Evolutionary conservation across 2,113 vertebrate species (phyloP), one percentile per base, ranked within the genome.

Genomic region (Dolichallabes microphthalmus): DNA sequence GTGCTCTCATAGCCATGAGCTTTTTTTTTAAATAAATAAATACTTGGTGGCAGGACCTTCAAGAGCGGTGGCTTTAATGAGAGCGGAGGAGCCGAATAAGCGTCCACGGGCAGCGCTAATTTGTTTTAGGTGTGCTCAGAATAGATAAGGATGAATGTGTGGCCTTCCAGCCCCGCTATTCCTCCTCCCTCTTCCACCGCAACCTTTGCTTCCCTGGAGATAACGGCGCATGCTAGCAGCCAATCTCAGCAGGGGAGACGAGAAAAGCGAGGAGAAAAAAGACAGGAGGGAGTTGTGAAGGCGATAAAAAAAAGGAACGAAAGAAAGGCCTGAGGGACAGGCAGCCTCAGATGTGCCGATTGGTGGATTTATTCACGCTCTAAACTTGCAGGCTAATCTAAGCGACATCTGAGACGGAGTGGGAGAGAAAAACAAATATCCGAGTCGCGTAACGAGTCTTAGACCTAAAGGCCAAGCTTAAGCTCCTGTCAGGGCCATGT

Each of bases 121-220:
- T 95, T 95, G 94, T 94, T 94, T 94, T 94, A 93, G 93, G 93
- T 93, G 94, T 94, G 94, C 93, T 93, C 89, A 88, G 94, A 94
- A 94, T 95, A 95, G 94, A 95, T 94, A 95, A 95, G 93, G 92
- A 92, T 87, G 92, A 94, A 93, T 94, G 92, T 94, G 93, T 93
- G 93, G 91, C 91, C 92, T 91, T 92, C 89, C 68, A 60, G 63
- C 15, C 69, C 71, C 73, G 71, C 79, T 78, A 53, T 58, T 58
- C 76, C 76, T 78, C 76, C 63, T 58, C 78, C 83, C 52, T 35
- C 57, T 85, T 85, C 77, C 53, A 74, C 83, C 66, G 66, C 91
- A 94, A 93, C 93, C 93, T 94, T 93, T 93, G 93, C 93, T 90
- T 94, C 93, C 93, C 92, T 88, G 91, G 92, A 94, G 94, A 94